phyloP scores from a whole-genome alignment of 2,797 vertebrate genomes.

The Xenentodon cancila region DNA sequence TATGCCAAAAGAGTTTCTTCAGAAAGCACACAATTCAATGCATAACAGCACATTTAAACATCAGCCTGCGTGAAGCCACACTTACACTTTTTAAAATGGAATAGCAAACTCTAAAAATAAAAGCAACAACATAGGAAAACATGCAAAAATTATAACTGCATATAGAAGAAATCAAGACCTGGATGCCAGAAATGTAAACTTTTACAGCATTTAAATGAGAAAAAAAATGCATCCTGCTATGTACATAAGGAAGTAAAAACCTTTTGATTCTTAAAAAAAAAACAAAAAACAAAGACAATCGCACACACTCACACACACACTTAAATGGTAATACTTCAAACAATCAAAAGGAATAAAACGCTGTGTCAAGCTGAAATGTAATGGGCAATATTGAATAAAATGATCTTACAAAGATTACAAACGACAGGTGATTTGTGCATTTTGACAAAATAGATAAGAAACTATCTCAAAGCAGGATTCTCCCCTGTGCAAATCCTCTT shows the following conservation, averaged over 20 bases:
- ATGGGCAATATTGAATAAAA: slow-evolving; percentile 45
- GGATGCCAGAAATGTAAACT: slow-evolving; percentile 28
- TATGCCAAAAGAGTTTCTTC: slow-evolving; percentile 33
- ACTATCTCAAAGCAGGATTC: slow-evolving; percentile 88
- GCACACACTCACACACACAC: not conserved
- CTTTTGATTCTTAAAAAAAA: slow-evolving; percentile 17
- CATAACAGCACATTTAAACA: slow-evolving; percentile 52
- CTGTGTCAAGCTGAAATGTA: slow-evolving; percentile 42
- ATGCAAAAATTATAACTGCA: slow-evolving; percentile 53
- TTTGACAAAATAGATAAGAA: slow-evolving; percentile 48
- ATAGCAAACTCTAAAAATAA: slow-evolving; percentile 30
- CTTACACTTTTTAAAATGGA: slow-evolving; percentile 38
- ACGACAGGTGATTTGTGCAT: slow-evolving; percentile 48
- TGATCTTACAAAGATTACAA: slow-evolving; percentile 41
- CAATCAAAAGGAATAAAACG: slow-evolving; percentile 26
- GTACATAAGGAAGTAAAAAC: slow-evolving; percentile 26
- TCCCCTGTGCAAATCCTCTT: slow-evolving; percentile 95
- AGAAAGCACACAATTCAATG: slow-evolving; percentile 32
- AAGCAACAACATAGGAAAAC: slow-evolving; percentile 38
- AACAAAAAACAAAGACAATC: not conserved
- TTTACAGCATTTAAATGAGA: slow-evolving; percentile 40
- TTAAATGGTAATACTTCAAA: slow-evolving; percentile 28
- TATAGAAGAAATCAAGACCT: slow-evolving; percentile 9
- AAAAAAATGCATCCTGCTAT: slow-evolving; percentile 9
- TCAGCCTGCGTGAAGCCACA: slow-evolving; percentile 39